Conservation (phyloP, 1,140 invertebrate genomes). For the Apis dorsata region DNA sequence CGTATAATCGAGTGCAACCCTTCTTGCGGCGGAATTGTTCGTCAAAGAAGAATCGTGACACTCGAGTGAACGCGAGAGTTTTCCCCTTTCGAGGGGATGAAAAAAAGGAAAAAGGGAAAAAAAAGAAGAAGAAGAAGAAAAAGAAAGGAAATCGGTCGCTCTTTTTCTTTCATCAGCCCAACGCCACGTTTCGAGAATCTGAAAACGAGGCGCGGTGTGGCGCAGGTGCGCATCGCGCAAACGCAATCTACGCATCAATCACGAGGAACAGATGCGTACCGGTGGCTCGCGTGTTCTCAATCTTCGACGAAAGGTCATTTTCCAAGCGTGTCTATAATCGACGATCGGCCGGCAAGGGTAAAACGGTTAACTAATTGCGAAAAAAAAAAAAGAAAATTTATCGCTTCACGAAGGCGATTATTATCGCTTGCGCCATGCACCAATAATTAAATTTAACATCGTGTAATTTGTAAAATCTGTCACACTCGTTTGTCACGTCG, state of each 20-base stretch:
- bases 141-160: conserved; percentile 30
- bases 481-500: no score
- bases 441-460: no score
- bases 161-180: conserved; percentile 16
- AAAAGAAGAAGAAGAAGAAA: background rate
- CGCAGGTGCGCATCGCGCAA: conserved; percentile 72
- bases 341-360: background rate
- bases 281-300: conserved; percentile 37
- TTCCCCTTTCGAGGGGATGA: background rate
- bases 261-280: conserved; percentile 72
- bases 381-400: background rate
- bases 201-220: conserved; percentile 51
- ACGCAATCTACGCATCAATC: conserved; percentile 76
- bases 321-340: conserved; percentile 8
- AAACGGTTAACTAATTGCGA: background rate
- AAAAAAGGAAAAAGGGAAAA: background rate
- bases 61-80: background rate
- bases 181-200: conserved; percentile 31
- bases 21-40: background rate
- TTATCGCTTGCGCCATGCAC: no score
- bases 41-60: background rate
- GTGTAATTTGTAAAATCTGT: no score
- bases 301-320: conserved; percentile 42
- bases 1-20: background rate
- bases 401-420: no score